Conservation (phyloP, 2,888 invertebrate species). For the Pimpla rufipes region DNA sequence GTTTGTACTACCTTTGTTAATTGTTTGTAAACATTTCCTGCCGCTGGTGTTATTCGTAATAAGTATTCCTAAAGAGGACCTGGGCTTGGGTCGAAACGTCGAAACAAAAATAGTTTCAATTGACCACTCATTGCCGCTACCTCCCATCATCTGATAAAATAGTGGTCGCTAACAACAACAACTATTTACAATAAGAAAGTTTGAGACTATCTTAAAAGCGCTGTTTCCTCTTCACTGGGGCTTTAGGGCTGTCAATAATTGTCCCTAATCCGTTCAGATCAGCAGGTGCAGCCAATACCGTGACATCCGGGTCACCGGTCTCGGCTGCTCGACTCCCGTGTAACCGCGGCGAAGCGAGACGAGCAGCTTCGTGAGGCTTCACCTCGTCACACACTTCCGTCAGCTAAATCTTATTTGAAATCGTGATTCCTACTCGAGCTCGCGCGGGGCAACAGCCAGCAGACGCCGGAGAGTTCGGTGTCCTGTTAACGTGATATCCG, state of each 20-base stretch:
- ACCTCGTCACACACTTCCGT: constrained; percentile 77
- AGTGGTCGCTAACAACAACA: too few relatives aligned
- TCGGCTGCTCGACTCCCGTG: not conserved
- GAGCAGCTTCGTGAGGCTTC: constrained; percentile 76
- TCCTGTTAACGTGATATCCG: constrained; percentile 59
- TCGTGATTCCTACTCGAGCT: constrained; percentile 70
- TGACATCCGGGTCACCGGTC: constrained; percentile 52
- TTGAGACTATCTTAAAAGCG: too few relatives aligned
- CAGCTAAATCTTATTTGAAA: constrained; percentile 81
- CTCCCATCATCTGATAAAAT: too few relatives aligned
- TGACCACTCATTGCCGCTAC: too few relatives aligned
- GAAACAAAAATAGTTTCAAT: too few relatives aligned
- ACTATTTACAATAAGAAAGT: not conserved
- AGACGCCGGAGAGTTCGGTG: constrained; percentile 63
- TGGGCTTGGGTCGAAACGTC: too few relatives aligned
- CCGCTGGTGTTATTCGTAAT: too few relatives aligned
- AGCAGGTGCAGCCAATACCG: constrained; percentile 5
- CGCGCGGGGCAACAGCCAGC: constrained; percentile 57
- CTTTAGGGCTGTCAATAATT: not conserved
- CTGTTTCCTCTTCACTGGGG: not conserved
- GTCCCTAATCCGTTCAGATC: constrained; percentile 23
- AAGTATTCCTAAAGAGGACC: too few relatives aligned
- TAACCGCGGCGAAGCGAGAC: not conserved
- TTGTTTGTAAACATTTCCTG: too few relatives aligned
- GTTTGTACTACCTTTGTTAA: too few relatives aligned